phyloP scores from a whole-genome alignment of 2,888 invertebrate genomes.

The Erebia aethiops region DNA sequence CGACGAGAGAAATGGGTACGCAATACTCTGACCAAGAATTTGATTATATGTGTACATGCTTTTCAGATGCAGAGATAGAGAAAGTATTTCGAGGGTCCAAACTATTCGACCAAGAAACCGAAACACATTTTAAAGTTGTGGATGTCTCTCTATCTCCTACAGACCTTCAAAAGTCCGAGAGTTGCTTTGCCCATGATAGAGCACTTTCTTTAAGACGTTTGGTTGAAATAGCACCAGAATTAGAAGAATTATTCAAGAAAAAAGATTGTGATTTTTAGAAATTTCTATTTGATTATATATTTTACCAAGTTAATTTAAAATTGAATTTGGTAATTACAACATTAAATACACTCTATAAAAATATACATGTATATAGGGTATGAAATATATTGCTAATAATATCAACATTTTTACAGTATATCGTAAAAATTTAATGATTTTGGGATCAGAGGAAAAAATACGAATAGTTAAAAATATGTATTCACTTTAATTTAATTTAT shows the following conservation, averaged over 20 bases:
- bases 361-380: neutral
- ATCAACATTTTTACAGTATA: neutral
- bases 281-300: neutral
- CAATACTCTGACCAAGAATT: slow-evolving; percentile 62
- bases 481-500: slow-evolving; percentile 55
- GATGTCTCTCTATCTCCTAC: slow-evolving; percentile 48
- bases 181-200: slow-evolving; percentile 56
- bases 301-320: neutral
- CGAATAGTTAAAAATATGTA: slow-evolving; percentile 44
- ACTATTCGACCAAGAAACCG: slow-evolving; percentile 34
- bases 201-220: slow-evolving; percentile 56
- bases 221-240: slow-evolving; percentile 52
- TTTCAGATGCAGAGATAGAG: slow-evolving; percentile 57
- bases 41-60: slow-evolving; percentile 63
- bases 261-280: slow-evolving; percentile 48
- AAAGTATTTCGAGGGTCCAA: slow-evolving; percentile 45
- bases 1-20: slow-evolving; percentile 53
- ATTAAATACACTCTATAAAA: neutral
- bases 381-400: neutral
- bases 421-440: neutral
- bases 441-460: slow-evolving; percentile 41
- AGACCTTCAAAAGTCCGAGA: slow-evolving; percentile 42
- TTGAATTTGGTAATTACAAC: neutral
- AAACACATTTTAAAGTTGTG: slow-evolving; percentile 44
- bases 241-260: slow-evolving; percentile 63